Evolutionary conservation across 2,888 invertebrate genomes (phyloP), one percentile per base, ranked within the genome.

Genomic region (Microplitis deprimator): DNA sequence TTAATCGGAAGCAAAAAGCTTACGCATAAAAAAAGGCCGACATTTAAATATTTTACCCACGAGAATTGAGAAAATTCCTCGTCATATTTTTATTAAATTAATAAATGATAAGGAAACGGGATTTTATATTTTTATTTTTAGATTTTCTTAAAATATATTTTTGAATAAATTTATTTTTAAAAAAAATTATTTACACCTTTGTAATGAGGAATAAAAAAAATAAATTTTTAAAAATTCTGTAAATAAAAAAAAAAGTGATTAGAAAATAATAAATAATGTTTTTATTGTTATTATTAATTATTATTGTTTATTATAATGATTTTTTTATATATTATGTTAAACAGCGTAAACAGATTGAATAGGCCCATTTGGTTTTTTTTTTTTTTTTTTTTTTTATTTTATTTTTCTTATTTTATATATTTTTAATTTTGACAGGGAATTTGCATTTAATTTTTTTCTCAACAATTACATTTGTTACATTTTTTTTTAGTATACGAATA

Each of bases 351-450:
- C 77, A 74, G 70, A 77, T 79, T 82, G 76, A 82, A 80, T 85
- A 86, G 85, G 86, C 83, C 85, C 77, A 81, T 85, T 84, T 79
- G 69, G 71, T 79, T 79, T 75, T 78, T 70, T 76, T 6, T 29
- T 41, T 70, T 61, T 69, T 68, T 65, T 75, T 67, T 79, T 77
- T 50, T 41, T 62, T 75, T 61, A 41, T 71, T 40, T 79, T 38
- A 16, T 79, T 59, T 71, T 74, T 74, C 17, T 29, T 29, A 29
- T 72, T 75, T 17, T 67, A 59, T 38, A 69, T 69, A 64, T 67
- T 71, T 69, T 78, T 74, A 60, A 50, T 79, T 80, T 79, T 77
- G 71, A 78, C 73, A 78, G 78, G 77, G 79, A 77, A 81, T 78
- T 76, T 77, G 79, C 76, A 79, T 71, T 77, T 72, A 79, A 76